Evolutionary conservation across 2,888 invertebrate species (phyloP).

Genomic region (Eupithecia subfuscata): DNA sequence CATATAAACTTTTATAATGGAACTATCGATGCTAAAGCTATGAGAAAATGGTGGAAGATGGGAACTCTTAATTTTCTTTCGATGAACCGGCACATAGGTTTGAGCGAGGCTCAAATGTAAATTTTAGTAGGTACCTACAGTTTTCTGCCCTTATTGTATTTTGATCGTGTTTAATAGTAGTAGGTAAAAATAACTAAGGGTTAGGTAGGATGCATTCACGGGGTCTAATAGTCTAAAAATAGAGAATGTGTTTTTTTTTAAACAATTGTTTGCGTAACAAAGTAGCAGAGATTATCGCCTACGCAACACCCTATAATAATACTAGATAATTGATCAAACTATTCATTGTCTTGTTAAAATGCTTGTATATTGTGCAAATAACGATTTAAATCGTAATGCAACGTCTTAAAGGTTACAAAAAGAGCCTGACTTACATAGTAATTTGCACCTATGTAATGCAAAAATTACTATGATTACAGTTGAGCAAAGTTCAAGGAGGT

Average conservation of each 20-base stretch:
- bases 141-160: neutral
- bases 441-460: constrained; percentile 26
- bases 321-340: constrained; percentile 49
- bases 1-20: constrained; percentile 23
- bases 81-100: neutral
- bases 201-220: too few species aligned
- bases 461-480: constrained; percentile 26
- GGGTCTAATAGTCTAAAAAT: too few species aligned
- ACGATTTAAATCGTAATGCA: constrained; percentile 24
- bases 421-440: constrained; percentile 10
- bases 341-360: constrained; percentile 33
- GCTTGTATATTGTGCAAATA: constrained; percentile 31
- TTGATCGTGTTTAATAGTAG: too few species aligned
- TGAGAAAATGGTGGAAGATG: neutral
- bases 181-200: too few species aligned
- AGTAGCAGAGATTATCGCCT: constrained; percentile 60
- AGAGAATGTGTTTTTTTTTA: too few species aligned
- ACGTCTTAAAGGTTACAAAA: constrained; percentile 17
- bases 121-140: neutral
- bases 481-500: constrained; percentile 39
- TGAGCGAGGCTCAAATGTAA: neutral
- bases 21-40: constrained; percentile 1
- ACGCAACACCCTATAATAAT: constrained; percentile 62
- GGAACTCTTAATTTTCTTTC: neutral
- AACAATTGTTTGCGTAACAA: neutral